phyloP scores from a whole-genome alignment of 2,797 vertebrate genomes.

The Cheirogaleus major region DNA sequence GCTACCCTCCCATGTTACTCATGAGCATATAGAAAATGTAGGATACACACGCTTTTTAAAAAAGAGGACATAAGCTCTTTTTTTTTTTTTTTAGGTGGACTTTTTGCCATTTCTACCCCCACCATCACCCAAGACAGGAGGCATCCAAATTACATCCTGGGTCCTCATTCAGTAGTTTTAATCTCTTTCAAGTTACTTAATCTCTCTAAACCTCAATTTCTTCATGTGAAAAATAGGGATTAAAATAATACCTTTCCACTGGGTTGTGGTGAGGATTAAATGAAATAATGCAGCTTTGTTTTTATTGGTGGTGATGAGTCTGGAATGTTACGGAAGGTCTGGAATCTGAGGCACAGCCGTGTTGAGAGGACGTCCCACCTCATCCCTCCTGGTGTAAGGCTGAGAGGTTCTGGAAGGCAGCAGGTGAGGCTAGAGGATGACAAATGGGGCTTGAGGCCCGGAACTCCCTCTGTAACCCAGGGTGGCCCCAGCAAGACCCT shows the following conservation, averaged over 20 bases:
- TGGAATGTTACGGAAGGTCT: background rate
- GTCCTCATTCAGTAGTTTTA: background rate
- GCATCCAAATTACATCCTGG: background rate
- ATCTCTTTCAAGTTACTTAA: background rate
- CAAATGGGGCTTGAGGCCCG: background rate
- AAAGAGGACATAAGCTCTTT: background rate
- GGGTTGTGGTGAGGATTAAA: background rate
- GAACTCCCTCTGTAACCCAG: background rate
- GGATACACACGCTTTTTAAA: background rate
- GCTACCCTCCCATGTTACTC: background rate
- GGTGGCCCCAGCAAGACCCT: background rate
- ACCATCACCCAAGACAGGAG: background rate
- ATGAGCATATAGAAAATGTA: background rate
- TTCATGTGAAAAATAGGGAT: background rate
- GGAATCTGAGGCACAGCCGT: background rate
- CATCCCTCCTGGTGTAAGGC: background rate
- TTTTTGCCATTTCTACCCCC: background rate
- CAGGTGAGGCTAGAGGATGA: background rate
- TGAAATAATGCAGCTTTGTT: background rate
- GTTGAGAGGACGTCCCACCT: background rate
- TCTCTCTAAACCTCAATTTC: background rate
- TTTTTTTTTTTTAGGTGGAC: background rate
- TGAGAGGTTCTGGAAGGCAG: background rate
- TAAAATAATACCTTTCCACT: background rate
- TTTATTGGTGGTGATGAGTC: background rate